Conservation (phyloP, 2,888 invertebrate species). For the Macropis europaea region DNA sequence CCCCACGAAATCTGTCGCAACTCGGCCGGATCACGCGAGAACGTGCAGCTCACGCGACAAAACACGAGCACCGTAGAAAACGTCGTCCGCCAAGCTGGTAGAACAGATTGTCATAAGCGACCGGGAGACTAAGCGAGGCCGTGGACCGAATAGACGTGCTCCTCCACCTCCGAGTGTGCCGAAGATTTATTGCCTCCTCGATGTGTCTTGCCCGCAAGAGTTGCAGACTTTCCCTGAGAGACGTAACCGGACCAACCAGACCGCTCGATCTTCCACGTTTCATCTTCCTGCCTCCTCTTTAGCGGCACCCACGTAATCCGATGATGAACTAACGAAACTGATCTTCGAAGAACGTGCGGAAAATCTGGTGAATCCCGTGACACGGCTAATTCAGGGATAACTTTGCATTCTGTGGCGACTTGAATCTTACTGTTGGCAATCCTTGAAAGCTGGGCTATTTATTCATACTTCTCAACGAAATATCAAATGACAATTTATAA, state of each 20-base stretch:
- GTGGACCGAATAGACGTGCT: slow-evolving; percentile 49
- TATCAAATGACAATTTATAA: no score
- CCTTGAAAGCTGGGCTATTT: no score
- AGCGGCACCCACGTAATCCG: no score
- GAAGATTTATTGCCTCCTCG: slow-evolving; percentile 73
- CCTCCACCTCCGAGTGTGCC: slow-evolving; percentile 70
- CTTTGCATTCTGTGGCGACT: no score
- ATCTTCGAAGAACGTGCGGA: no score
- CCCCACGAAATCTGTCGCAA: slow-evolving; percentile 17
- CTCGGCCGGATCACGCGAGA: slow-evolving; percentile 8
- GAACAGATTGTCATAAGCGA: slow-evolving; percentile 61
- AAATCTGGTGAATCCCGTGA: no score
- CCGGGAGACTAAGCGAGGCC: slow-evolving; percentile 32
- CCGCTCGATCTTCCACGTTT: slow-evolving; percentile 40
- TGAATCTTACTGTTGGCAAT: no score
- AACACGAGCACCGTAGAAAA: slow-evolving; percentile 23
- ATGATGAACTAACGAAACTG: no score
- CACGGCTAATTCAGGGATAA: no score
- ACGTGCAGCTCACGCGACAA: slow-evolving; percentile 16
- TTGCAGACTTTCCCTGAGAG: slow-evolving; percentile 72
- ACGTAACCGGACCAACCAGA: slow-evolving; percentile 61
- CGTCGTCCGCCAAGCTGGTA: slow-evolving; percentile 46
- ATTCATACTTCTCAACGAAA: no score
- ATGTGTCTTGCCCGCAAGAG: slow-evolving; percentile 42
- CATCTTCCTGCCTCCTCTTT: slow-evolving; percentile 28